Evolutionary conservation across 2,113 vertebrate genomes (phyloP).

Genomic region (Candoia aspera): DNA sequence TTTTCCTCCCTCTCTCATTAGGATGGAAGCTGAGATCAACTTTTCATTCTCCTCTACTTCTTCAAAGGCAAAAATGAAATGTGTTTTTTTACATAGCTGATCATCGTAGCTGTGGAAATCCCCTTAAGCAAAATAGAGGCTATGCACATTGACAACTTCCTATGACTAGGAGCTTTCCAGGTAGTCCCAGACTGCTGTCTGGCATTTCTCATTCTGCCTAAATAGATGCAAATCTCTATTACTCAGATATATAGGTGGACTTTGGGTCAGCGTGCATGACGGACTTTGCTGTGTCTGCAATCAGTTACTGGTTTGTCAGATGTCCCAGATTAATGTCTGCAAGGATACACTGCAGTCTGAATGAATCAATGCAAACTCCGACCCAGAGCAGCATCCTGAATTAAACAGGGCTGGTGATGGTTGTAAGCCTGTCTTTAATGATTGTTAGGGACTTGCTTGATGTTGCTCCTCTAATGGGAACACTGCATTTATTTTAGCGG

Average conservation of each 20-base stretch:
- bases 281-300: neutral
- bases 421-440: constrained; percentile 49
- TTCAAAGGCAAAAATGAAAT: too few species aligned
- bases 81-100: too few species aligned
- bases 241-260: neutral
- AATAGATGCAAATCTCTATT: neutral
- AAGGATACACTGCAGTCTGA: constrained; percentile 9
- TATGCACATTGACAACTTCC: neutral
- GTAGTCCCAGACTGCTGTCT: too few species aligned
- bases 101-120: too few species aligned
- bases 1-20: too few species aligned
- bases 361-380: constrained; percentile 39
- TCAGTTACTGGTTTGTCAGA: constrained; percentile 30
- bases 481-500: constrained; percentile 22
- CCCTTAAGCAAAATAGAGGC: neutral
- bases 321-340: constrained; percentile 38
- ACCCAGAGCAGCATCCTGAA: constrained; percentile 46
- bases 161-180: neutral
- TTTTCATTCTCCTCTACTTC: too few species aligned
- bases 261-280: neutral
- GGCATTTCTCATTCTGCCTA: neutral
- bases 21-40: too few species aligned
- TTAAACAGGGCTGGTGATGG: constrained; percentile 43
- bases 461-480: constrained; percentile 30
- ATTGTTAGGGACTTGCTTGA: constrained; percentile 36